These are phyloP conservation scores for Cynoglossus semilaevis DNA, from an alignment of 2,113 vertebrate species.

Conservation along the genomic window DNA sequence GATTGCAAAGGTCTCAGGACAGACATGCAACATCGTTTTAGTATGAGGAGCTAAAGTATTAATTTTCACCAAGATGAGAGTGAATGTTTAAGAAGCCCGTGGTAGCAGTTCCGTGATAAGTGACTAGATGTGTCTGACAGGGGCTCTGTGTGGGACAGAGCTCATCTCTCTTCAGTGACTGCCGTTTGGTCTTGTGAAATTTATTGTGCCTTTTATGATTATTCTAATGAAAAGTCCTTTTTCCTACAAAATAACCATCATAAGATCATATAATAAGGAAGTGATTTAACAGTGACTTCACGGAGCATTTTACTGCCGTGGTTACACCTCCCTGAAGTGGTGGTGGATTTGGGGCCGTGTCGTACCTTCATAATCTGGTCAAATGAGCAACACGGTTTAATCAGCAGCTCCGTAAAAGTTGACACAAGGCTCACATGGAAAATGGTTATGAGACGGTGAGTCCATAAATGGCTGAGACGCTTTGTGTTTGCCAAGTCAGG, in stretches of 20 bases:
- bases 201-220: slow-evolving; percentile 48
- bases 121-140: slow-evolving; percentile 65
- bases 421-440: slow-evolving; percentile 25
- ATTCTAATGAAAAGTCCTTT: slow-evolving; percentile 36
- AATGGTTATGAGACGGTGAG: slow-evolving; percentile 27
- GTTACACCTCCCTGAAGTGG: background rate
- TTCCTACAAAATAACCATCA: background rate
- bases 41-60: too few relatives aligned
- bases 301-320: slow-evolving; percentile 2
- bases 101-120: slow-evolving; percentile 56
- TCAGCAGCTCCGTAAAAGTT: slow-evolving; percentile 39
- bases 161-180: slow-evolving; percentile 55
- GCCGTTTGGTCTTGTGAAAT: slow-evolving; percentile 41
- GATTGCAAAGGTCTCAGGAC: too few relatives aligned
- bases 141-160: slow-evolving; percentile 44
- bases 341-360: background rate
- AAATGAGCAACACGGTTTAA: slow-evolving; percentile 25
- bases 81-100: too few relatives aligned
- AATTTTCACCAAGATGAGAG: too few relatives aligned
- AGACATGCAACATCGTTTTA: too few relatives aligned
- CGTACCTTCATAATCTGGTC: slow-evolving; percentile 19
- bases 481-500: slow-evolving; percentile 27
- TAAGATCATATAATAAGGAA: too few relatives aligned
- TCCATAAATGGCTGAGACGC: slow-evolving; percentile 25
- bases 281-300: slow-evolving; percentile 12